These are phyloP conservation scores for Poeciliopsis presidionis DNA, from an alignment of 2,797 vertebrate species.

Conservation along the genomic window DNA sequence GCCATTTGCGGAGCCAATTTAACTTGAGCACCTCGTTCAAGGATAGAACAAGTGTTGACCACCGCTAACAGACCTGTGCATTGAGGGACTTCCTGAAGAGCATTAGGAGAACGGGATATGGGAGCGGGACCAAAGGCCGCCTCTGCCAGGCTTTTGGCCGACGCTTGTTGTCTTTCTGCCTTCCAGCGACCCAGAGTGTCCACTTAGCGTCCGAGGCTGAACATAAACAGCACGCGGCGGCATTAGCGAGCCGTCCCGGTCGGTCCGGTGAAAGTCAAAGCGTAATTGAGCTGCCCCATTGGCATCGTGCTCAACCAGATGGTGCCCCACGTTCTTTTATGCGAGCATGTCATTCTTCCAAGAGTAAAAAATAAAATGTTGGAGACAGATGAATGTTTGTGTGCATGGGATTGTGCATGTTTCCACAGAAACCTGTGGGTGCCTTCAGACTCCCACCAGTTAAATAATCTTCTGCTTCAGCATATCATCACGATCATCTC, in stretches of 20 bases:
- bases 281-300: conserved; percentile 79
- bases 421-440: conserved; percentile 4
- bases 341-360: conserved; percentile 67
- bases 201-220: conserved; percentile 32
- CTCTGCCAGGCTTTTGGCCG: conserved; percentile 1
- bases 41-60: conserved; percentile 70
- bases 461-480: conserved; percentile 62
- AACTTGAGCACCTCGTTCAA: conserved; percentile 76
- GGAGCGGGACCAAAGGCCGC: background rate
- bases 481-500: conserved; percentile 64
- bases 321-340: conserved; percentile 66
- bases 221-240: conserved; percentile 44
- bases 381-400: conserved; percentile 36
- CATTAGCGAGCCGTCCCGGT: conserved; percentile 57
- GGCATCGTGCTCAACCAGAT: conserved; percentile 76
- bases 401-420: background rate
- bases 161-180: background rate
- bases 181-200: conserved; percentile 24
- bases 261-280: conserved; percentile 76
- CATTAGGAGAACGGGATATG: conserved; percentile 45
- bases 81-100: conserved; percentile 34
- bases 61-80: conserved; percentile 21
- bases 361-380: conserved; percentile 35
- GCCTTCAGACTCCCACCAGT: conserved; percentile 49
- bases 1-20: conserved; percentile 78